Percentiles rank a stretch among this genome's conserved stretches.
Evolutionary conservation across 2,797 vertebrate species (phyloP).

Genomic region (Cottoperca gobio): DNA sequence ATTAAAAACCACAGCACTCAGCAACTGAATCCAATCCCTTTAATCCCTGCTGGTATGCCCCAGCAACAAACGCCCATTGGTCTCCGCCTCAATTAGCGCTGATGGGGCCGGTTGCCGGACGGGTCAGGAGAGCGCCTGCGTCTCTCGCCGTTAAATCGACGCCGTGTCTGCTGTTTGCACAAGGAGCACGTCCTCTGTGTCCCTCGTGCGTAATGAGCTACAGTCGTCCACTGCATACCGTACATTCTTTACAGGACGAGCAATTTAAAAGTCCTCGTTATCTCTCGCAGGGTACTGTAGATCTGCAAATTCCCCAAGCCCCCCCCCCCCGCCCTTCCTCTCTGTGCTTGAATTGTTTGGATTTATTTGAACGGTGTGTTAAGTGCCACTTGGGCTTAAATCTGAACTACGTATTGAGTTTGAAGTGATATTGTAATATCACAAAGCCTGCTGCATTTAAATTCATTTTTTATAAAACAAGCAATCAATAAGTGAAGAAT

Average conservation of each 20-base stretch:
- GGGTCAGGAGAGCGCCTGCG: conserved; percentile 52
- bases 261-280: conserved; percentile 69
- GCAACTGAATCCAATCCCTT: conserved; percentile 84
- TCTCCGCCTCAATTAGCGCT: conserved; percentile 78
- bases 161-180: conserved; percentile 30
- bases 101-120: conserved; percentile 65
- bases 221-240: conserved; percentile 54
- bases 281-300: conserved; percentile 43
- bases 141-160: conserved; percentile 17
- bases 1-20: conserved; percentile 81
- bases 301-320: not conserved
- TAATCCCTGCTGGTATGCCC: conserved; percentile 86
- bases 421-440: conserved; percentile 55
- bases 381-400: conserved; percentile 68
- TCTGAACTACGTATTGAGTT: conserved; percentile 62
- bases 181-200: conserved; percentile 35
- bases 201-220: conserved; percentile 31
- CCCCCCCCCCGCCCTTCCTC: not conserved
- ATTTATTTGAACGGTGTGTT: conserved; percentile 70
- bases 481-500: conserved; percentile 58
- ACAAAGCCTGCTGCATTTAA: conserved; percentile 57
- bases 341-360: conserved; percentile 59
- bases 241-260: conserved; percentile 66
- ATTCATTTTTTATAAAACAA: conserved; percentile 68
- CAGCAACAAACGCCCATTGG: conserved; percentile 68